Evolutionary conservation across 1,140 invertebrate genomes (phyloP).

Genomic region (Drosophila murphyi): DNA sequence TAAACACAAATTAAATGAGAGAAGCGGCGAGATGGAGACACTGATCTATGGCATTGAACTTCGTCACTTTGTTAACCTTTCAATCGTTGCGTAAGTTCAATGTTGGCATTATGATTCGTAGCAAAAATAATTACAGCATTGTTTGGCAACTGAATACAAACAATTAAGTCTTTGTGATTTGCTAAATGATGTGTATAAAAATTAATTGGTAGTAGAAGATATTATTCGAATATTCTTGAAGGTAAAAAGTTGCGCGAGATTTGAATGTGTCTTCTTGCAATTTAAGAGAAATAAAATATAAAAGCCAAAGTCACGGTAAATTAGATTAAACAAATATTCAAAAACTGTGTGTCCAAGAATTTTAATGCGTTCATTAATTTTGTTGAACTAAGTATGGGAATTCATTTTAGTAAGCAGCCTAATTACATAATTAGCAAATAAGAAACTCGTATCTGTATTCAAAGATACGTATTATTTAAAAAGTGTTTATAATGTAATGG

Average conservation of each 20-base stretch:
- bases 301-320: too few relatives aligned
- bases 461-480: background rate
- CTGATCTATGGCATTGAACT: conserved; percentile 45
- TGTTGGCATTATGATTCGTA: conserved; percentile 11
- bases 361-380: too few relatives aligned
- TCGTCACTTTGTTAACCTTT: conserved; percentile 18
- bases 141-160: conserved; percentile 7
- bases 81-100: conserved; percentile 21
- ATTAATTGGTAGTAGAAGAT: background rate
- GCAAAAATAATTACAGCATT: conserved; percentile 6
- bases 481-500: conserved; percentile 3
- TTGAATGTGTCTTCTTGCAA: too few relatives aligned
- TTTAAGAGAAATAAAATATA: too few relatives aligned
- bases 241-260: too few relatives aligned
- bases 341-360: too few relatives aligned
- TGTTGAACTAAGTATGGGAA: background rate
- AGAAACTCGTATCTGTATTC: background rate
- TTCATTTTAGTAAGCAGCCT: background rate
- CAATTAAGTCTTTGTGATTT: conserved; percentile 6
- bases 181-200: background rate
- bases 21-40: background rate
- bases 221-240: background rate
- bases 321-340: too few relatives aligned
- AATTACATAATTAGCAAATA: background rate
- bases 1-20: background rate